Evolutionary conservation across 2,888 invertebrate genomes (phyloP).

Genomic region (Opisthograptis luteolata): DNA sequence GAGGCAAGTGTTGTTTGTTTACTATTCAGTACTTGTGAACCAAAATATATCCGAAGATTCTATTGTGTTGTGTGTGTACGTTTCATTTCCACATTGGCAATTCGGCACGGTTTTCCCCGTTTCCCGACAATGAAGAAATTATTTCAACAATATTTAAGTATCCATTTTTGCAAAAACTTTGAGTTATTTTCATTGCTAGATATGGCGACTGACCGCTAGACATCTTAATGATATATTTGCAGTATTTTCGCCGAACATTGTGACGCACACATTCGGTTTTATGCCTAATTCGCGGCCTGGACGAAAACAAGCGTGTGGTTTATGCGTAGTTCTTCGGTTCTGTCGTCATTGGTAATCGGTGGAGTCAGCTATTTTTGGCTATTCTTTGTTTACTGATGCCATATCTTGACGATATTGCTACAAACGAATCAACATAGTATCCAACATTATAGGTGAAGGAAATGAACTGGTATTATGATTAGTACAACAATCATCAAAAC

Average conservation of each 20-base stretch:
- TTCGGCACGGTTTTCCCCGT: constrained; percentile 41
- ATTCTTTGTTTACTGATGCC: constrained; percentile 49
- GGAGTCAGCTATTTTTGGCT: constrained; percentile 53
- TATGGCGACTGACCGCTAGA: not conserved
- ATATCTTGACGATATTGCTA: constrained; percentile 29
- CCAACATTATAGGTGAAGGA: too few relatives aligned
- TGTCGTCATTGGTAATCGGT: constrained; percentile 46
- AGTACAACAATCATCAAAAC: too few relatives aligned
- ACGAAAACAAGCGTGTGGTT: constrained; percentile 47
- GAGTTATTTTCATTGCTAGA: not conserved
- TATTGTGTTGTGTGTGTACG: not conserved
- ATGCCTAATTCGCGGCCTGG: constrained; percentile 45
- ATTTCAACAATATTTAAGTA: constrained; percentile 7
- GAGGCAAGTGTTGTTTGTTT: constrained; percentile 59
- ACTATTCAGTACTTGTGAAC: not conserved
- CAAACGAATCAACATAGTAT: not conserved
- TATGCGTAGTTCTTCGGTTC: constrained; percentile 56
- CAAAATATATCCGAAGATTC: not conserved
- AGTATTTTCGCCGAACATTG: constrained; percentile 19
- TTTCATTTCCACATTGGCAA: constrained; percentile 36
- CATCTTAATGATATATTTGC: not conserved
- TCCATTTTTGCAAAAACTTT: not conserved
- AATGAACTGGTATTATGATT: too few relatives aligned
- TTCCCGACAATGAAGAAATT: constrained; percentile 13
- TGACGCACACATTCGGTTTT: constrained; percentile 52